Base-by-base conservation (phyloP, 2,888 invertebrate species). In the Campaea margaritaria region DNA sequence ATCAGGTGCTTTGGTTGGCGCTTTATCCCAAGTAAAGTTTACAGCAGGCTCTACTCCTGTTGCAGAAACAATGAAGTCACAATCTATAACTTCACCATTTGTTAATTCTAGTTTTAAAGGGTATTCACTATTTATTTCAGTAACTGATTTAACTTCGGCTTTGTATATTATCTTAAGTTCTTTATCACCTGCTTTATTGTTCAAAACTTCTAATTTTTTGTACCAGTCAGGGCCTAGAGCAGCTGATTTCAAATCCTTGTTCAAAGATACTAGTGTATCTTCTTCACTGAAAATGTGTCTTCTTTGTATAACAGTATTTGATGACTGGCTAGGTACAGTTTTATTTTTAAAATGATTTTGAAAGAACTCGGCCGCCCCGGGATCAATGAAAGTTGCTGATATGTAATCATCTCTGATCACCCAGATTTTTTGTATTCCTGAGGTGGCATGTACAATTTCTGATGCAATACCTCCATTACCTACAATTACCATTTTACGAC, bases 391-490 rank as follows among this genome's bases (percentile, higher is more conserved):
- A 12, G 98, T 97, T 12, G 98, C 96, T 12, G 97, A 96, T 74
- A 99, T 98, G 68, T 97, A 97, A 67, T 95, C 94, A 89, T 99
- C 98, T 86, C 97, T 97, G 46, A 99, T 95, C 0, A 97, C 95
- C 99, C 99, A 99, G 61, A 98, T 93, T 49, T 99, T 95, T 79
- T 98, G 95, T 49, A 98, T 94, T 14, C 96, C 95, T 79, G 94
- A 93, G 13, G 99, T 94, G 81, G 98, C 98, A 84, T 97, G 96
- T 54, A 97, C 96, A 70, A 99, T 93, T 93, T 99, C 99, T 41
- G 98, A 99, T 42, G 99, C 99, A 78, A 99, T 99, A 12, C 99
- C 99, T 34, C 99, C 99, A 93, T 99, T 99, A 9, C 99, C 99
- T 49, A 99, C 94, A 44, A 99, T 93, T 0, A 97, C 86, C 75